Evolutionary conservation across 2,888 invertebrate species (phyloP), one percentile per base, ranked within the genome.

Genomic region (Maniola hyperantus): DNA sequence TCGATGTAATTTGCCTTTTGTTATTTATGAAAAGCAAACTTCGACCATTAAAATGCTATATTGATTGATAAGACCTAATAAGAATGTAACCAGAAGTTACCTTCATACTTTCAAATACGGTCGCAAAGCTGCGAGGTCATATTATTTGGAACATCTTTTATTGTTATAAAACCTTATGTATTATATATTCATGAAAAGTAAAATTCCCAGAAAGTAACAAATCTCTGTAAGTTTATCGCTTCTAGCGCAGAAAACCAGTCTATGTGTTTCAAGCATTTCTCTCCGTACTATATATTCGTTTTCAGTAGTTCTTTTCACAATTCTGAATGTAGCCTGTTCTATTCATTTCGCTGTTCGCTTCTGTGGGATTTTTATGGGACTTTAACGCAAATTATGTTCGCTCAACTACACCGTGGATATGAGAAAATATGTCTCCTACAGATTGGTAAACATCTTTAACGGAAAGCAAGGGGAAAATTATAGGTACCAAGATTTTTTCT

Each of bases 271-370:
- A 87, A 85, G 81, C 83, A 87, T 84, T 85, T 81, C 84, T 87
- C 87, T 81, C 59, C 18, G 42, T 58, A 87, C 88, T 87, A 84
- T 87, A 88, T 87, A 88, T 89, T 87, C 85, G 84, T 82, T 87
- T 87, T 87, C 83, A 86, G 87, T 88, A 79, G 85, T 81, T 88
- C 89, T 88, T 88, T 89, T 89, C 89, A 88, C 84, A 85, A 85
- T 84, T 79, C 78, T 88, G 87, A 86, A 88, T 88, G 87, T 83
- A 83, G 84, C 79, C 85, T 83, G 83, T 80, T 88, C 88, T 86
- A 88, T 89, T 88, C 89, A 89, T 88, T 84, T 42, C 51, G 39
- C 81, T 80, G 79, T 79, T 77, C 79, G 39, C 39, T 81, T 81
- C 77, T 83, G 82, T 77, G 76, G 83, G 82, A 86, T 85, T 84